phyloP scores from a whole-genome alignment of 2,113 vertebrate genomes.

The Circaetus gallicus region DNA sequence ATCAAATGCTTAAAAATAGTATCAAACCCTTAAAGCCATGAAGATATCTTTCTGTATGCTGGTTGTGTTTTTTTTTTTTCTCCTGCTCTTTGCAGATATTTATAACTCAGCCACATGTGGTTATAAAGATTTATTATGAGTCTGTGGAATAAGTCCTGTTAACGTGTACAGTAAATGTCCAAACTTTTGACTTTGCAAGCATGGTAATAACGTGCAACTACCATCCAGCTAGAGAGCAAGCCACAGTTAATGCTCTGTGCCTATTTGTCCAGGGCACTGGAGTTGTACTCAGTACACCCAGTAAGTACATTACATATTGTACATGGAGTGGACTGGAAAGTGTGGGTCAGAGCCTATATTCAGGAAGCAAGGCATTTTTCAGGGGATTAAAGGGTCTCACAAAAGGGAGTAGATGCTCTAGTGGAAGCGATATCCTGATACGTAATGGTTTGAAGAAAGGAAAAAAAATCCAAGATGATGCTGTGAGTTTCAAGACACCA shows the following conservation, averaged over 20 bases:
- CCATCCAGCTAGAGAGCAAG: not conserved
- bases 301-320: not conserved
- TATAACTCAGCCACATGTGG: slow-evolving; percentile 78
- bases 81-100: slow-evolving; percentile 80
- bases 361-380: not conserved
- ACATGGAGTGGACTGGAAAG: not conserved
- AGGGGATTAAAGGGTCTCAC: not conserved
- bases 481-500: not conserved
- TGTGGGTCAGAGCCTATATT: not conserved
- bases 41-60: slow-evolving; percentile 67
- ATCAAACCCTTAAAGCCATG: slow-evolving; percentile 17
- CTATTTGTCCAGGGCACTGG: not conserved
- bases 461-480: not conserved
- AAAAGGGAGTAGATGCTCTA: not conserved
- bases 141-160: slow-evolving; percentile 82
- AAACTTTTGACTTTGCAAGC: slow-evolving; percentile 75
- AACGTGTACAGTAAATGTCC: slow-evolving; percentile 76
- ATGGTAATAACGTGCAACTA: rapidly evolving
- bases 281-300: no score
- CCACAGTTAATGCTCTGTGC: not conserved
- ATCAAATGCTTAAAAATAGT: not conserved
- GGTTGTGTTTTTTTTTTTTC: slow-evolving; percentile 49
- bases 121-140: slow-evolving; percentile 88
- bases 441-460: not conserved
- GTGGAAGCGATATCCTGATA: not conserved